Percentiles rank a stretch among this genome's conserved stretches.
phyloP scores from a whole-genome alignment of 2,888 invertebrate genomes.

The Oscheius sp. region DNA sequence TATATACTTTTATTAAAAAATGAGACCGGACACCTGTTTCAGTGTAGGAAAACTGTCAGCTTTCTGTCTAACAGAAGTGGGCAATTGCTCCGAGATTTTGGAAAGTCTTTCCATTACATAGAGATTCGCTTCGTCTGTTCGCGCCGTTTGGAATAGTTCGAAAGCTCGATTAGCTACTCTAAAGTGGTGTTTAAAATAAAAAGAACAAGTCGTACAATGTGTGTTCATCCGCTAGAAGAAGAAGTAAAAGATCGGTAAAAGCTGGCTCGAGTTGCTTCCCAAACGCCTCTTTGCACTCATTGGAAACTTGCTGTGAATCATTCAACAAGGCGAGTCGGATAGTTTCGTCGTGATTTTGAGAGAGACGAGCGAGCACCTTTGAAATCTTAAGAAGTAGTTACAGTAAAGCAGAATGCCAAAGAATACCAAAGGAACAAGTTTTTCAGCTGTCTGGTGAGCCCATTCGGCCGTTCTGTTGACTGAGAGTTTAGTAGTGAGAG shows the following conservation, averaged over 20 bases:
- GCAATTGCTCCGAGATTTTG: constrained; percentile 8
- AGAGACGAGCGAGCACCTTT: constrained; percentile 2
- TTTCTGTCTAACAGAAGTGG: not conserved
- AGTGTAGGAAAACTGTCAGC: not conserved
- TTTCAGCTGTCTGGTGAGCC: constrained; percentile 12
- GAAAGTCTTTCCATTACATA: constrained; percentile 13
- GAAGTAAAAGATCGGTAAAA: not conserved
- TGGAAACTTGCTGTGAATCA: not conserved
- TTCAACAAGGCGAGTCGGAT: constrained; percentile 10
- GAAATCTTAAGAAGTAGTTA: constrained; percentile 4
- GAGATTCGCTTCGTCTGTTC: not conserved
- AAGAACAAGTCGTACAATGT: not conserved
- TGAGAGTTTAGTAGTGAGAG: not conserved
- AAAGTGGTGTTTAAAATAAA: not conserved
- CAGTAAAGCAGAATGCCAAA: not conserved
- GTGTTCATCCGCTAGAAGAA: constrained; percentile 1
- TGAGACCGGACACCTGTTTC: not conserved
- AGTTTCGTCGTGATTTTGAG: constrained; percentile 2
- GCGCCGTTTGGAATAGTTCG: not conserved
- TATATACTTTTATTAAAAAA: not conserved
- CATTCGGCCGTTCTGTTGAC: not conserved
- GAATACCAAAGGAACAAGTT: constrained; percentile 18
- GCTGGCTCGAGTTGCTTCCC: not conserved
- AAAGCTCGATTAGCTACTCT: not conserved
- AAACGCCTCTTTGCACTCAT: constrained; percentile 20